A percentile compares a stretch with the other conserved stretches of the same genome.
Conservation (phyloP, 2,888 invertebrate genomes). For the Ectemnius lituratus region DNA sequence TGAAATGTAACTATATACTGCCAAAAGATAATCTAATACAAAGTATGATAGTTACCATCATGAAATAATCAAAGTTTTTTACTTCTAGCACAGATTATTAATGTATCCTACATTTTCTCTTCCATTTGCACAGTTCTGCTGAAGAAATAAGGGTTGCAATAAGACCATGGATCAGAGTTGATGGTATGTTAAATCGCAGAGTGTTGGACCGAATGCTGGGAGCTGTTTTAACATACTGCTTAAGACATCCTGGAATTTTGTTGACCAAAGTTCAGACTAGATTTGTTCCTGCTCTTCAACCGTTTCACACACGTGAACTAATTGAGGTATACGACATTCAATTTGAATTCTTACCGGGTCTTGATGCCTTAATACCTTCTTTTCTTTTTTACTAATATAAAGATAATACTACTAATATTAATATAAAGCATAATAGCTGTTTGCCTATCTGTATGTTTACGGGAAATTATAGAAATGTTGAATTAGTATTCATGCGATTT, state of each 20-base stretch:
- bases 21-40: too few species aligned
- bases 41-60: too few species aligned
- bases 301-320: slow-evolving; percentile 82
- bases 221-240: slow-evolving; percentile 83
- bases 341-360: background rate
- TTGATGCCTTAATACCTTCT: background rate
- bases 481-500: too few species aligned
- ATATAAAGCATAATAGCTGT: background rate
- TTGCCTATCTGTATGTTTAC: background rate
- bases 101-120: background rate
- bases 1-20: too few species aligned
- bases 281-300: slow-evolving; percentile 83
- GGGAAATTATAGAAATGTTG: too few species aligned
- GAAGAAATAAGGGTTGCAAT: slow-evolving; percentile 77
- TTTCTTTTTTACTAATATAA: background rate
- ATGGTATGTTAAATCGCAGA: slow-evolving; percentile 85
- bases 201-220: slow-evolving; percentile 85
- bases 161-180: slow-evolving; percentile 87
- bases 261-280: slow-evolving; percentile 80
- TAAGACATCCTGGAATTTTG: slow-evolving; percentile 82
- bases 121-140: slow-evolving; percentile 59
- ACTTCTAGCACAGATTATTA: background rate
- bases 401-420: background rate
- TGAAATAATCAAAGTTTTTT: too few species aligned
- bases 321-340: slow-evolving; percentile 79